These are phyloP conservation scores for Sarotherodon lohbergeri DNA, from an alignment of 2,113 vertebrate species.

Conservation along the genomic window DNA sequence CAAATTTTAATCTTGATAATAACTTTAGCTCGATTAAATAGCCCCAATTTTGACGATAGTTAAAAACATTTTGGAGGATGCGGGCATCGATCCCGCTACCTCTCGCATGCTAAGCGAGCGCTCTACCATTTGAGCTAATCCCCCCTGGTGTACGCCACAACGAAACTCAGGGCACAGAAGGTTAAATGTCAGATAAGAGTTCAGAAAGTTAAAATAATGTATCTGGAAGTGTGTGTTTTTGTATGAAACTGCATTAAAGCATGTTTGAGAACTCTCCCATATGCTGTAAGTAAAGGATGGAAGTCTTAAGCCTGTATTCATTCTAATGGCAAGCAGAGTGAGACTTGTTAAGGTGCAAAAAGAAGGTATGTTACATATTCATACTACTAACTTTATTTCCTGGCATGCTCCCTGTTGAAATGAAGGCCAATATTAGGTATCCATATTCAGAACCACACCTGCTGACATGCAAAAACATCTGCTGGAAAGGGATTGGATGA, in stretches of 20 bases:
- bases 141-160: rapidly evolving
- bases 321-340: not conserved
- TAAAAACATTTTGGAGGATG: constrained; percentile 7
- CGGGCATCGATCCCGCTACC: constrained; percentile 69
- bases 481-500: not conserved
- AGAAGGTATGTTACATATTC: not conserved
- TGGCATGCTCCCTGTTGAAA: not conserved
- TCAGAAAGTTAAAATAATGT: not conserved
- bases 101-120: constrained; percentile 75
- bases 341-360: not conserved
- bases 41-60: not conserved
- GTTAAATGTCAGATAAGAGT: rapidly evolving
- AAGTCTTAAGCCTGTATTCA: not conserved
- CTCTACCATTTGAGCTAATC: constrained; percentile 79
- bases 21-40: not conserved
- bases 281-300: not conserved
- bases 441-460: not conserved
- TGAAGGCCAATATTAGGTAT: not conserved
- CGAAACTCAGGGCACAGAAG: rapidly evolving
- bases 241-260: not conserved
- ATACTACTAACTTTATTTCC: not conserved
- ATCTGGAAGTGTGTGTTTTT: not conserved
- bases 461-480: not conserved
- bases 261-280: not conserved
- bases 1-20: not conserved